Conservation (phyloP, 2,113 vertebrate genomes). For the Alligator mississippiensis region DNA sequence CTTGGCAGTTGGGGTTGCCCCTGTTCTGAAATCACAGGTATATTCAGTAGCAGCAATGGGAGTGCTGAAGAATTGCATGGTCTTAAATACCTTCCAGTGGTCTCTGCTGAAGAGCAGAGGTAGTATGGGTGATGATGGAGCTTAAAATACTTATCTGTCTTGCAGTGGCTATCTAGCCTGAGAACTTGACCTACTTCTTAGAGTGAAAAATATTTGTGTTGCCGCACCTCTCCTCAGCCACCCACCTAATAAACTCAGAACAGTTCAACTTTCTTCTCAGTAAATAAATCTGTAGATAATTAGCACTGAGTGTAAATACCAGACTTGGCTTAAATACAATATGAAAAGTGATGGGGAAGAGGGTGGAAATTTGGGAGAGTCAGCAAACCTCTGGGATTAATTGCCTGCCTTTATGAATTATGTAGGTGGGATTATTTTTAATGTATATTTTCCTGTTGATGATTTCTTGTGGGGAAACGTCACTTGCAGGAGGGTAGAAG, state of each 20-base stretch:
- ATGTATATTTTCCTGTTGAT: background rate
- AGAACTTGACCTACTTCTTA: background rate
- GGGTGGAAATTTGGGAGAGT: rapidly evolving
- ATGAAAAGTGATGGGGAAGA: background rate
- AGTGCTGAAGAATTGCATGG: too few species aligned
- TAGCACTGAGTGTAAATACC: background rate
- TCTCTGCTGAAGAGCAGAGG: too few species aligned
- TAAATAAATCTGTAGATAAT: background rate
- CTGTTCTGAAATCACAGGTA: too few species aligned
- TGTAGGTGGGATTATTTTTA: background rate
- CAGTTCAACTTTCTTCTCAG: background rate
- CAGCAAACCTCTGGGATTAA: background rate
- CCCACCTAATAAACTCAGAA: background rate
- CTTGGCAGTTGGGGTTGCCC: too few species aligned
- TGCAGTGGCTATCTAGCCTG: background rate
- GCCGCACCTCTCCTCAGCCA: background rate
- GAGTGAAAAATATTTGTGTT: background rate
- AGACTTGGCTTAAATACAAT: background rate
- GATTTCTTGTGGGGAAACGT: background rate
- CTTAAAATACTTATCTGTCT: background rate
- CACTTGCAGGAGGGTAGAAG: background rate
- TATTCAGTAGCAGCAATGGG: too few species aligned
- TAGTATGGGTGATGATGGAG: background rate
- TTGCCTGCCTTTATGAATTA: background rate
- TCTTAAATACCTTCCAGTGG: too few species aligned